Conservation (phyloP, 2,113 vertebrate genomes). For the Periophthalmus modestus region DNA sequence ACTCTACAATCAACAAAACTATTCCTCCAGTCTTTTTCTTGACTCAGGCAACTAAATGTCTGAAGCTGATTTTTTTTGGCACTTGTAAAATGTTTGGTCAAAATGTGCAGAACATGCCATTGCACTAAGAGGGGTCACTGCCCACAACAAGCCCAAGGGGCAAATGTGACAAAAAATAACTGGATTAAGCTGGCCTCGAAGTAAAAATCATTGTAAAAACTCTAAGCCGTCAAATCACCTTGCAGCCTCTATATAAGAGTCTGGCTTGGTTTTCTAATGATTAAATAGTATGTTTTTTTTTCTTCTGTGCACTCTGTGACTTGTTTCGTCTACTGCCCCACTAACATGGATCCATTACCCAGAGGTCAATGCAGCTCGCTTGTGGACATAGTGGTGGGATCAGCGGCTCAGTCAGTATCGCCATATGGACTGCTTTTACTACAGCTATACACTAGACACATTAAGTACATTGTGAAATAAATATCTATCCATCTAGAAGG, state of each 20-base stretch:
- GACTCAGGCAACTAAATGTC: neutral
- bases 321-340: conserved; percentile 5
- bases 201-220: conserved; percentile 40
- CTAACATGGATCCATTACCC: conserved; percentile 52
- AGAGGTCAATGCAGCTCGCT: conserved; percentile 43
- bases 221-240: conserved; percentile 9
- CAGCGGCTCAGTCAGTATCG: conserved; percentile 39
- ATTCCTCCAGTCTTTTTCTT: neutral
- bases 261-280: neutral
- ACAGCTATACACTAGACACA: conserved; percentile 3
- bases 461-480: neutral
- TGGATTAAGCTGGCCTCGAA: conserved; percentile 42
- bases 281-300: neutral
- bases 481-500: neutral
- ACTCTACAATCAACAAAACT: neutral
- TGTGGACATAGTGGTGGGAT: conserved; percentile 39
- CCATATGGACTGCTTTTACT: conserved; percentile 40
- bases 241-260: conserved; percentile 5
- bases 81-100: neutral
- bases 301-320: conserved; percentile 3
- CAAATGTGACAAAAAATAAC: conserved; percentile 41
- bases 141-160: conserved; percentile 8
- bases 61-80: neutral
- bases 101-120: neutral
- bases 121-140: conserved; percentile 30